These are phyloP conservation scores for Patella ulyssiponensis DNA, from an alignment of 2,888 invertebrate genomes.

Conservation along the genomic window DNA sequence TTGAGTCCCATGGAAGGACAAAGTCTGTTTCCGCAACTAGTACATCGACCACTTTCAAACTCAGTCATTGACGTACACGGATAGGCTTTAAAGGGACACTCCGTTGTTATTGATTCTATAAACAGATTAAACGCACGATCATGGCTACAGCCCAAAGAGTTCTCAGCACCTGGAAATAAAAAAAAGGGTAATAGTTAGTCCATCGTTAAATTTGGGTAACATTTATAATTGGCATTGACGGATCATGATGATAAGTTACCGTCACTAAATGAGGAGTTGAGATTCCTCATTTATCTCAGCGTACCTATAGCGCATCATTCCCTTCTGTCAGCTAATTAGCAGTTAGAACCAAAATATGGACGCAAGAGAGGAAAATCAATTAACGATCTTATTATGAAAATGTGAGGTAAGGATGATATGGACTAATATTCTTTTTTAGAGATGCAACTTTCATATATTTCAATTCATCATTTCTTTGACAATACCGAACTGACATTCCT, in stretches of 20 bases:
- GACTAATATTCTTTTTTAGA: background rate
- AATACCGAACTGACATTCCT: no score
- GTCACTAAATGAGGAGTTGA: no score
- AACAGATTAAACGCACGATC: conserved; percentile 38
- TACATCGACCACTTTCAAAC: conserved; percentile 40
- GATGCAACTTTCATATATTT: no score
- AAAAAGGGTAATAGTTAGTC: no score
- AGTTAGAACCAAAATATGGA: background rate
- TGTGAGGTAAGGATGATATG: background rate
- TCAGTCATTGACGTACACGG: conserved; percentile 38
- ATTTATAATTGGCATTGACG: no score
- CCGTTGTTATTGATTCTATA: conserved; percentile 46
- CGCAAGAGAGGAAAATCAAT: background rate
- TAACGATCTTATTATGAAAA: background rate
- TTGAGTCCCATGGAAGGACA: conserved; percentile 45
- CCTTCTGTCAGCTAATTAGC: conserved; percentile 8
- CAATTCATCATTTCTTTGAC: no score
- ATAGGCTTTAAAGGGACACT: conserved; percentile 42
- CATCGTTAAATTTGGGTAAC: no score
- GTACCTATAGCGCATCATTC: background rate
- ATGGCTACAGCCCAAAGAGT: conserved; percentile 45
- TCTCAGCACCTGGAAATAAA: conserved; percentile 20
- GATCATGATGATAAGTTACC: no score
- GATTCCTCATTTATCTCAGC: no score
- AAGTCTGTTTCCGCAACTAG: conserved; percentile 24